Evolutionary conservation across 2,888 invertebrate species (phyloP).

Genomic region (Zelleria hepariella): DNA sequence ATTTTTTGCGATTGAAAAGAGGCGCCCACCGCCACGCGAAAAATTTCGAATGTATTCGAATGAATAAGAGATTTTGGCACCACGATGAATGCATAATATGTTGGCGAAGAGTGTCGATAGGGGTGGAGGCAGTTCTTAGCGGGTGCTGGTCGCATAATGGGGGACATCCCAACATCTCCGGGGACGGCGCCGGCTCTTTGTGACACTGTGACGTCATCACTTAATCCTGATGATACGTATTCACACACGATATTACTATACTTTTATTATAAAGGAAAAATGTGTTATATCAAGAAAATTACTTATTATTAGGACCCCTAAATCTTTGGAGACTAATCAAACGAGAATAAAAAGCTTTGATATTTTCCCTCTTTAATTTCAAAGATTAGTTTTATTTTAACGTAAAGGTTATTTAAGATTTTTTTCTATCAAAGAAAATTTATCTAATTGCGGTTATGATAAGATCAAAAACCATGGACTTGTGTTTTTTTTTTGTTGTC

Average conservation of each 20-base stretch:
- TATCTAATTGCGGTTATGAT: too few relatives aligned
- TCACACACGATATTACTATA: background rate
- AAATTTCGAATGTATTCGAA: conserved; percentile 62
- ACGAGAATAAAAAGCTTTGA: too few relatives aligned
- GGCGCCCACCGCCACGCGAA: conserved; percentile 43
- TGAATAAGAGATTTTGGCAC: conserved; percentile 63
- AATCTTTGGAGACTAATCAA: too few relatives aligned
- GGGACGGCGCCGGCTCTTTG: background rate
- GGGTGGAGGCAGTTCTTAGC: background rate
- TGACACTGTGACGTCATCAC: background rate
- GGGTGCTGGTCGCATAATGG: conserved; percentile 21
- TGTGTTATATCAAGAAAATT: too few relatives aligned
- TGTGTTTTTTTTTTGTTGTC: too few relatives aligned
- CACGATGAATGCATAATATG: conserved; percentile 48
- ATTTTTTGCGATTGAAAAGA: conserved; percentile 61
- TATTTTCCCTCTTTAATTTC: too few relatives aligned
- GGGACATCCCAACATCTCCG: conserved; percentile 3
- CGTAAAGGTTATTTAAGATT: too few relatives aligned
- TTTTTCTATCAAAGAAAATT: too few relatives aligned
- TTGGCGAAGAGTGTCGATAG: conserved; percentile 18
- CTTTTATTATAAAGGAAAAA: too few relatives aligned
- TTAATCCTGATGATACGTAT: background rate
- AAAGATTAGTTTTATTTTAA: too few relatives aligned
- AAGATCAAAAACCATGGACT: too few relatives aligned
- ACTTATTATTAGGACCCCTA: too few relatives aligned